Evolutionary conservation across 1,140 invertebrate species (phyloP), one percentile per base, ranked within the genome.

Genomic region (Gonatopus flavifemur): DNA sequence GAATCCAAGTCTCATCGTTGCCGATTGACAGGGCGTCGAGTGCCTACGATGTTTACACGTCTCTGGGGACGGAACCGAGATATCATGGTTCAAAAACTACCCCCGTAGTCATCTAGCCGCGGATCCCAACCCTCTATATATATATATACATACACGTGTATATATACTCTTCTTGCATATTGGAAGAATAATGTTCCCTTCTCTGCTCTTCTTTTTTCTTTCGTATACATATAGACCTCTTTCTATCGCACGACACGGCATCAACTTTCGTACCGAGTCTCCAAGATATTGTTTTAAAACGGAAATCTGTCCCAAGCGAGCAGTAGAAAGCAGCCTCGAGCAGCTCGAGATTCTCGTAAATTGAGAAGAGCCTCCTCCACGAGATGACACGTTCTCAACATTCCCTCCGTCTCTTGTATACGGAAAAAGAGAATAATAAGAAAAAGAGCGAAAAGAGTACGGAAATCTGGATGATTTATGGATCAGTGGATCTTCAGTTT

Each of bases 221-320:
- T 6, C 19, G 8, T 35, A n/a, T n/a, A n/a, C n/a, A n/a, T n/a
- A n/a, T n/a, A n/a, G n/a, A n/a, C 25, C 40, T 31, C 35, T 32
- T 18, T 31, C 33, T 20, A 21, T 32, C 28, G 19, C 39, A 8
- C 12, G 39, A 18, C 47, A 36, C 38, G 43, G 39, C 55, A 55
- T 54, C 52, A 52, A 50, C 49, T 63, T 62, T 51, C 57, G 46
- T 49, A 33, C 30, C 49, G n/a, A 40, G 36, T 61, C 57, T 38
- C 42, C 42, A 46, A 53, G 63, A 77, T 72, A 76, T 77, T 77
- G 70, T 77, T 77, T 76, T 70, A 72, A 76, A 77, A 59, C 63
- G 63, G 54, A 62, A 76, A 77, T 70, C 65, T 68, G 64, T 75
- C 74, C 72, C 74, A 31, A 21, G 74, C 45, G 74, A 63, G 62